Percentiles rank a stretch among this genome's conserved stretches.
These are phyloP conservation scores for Lordiphosa fenestrarum DNA, from an alignment of 2,888 invertebrate genomes.

Conservation along the genomic window DNA sequence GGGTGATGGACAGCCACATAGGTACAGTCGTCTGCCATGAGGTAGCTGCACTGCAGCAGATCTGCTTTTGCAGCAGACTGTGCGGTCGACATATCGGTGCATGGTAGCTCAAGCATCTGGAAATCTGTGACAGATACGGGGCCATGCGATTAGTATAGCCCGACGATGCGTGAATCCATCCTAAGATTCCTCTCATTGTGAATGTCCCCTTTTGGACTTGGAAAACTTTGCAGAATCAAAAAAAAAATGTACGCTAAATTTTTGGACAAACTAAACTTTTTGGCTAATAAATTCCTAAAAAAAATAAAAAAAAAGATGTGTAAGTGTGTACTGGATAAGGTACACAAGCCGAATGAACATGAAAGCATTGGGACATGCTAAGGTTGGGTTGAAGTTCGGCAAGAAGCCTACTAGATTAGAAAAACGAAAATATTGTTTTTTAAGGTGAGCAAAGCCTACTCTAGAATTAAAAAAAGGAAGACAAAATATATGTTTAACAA, in stretches of 20 bases:
- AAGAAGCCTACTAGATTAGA: neutral
- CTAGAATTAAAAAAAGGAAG: too few species aligned
- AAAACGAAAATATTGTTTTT: neutral
- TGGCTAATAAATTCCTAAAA: neutral
- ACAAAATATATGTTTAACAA: too few species aligned
- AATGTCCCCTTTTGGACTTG: neutral
- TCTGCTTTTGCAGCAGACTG: constrained; percentile 32
- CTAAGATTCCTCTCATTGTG: constrained; percentile 22
- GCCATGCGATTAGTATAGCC: constrained; percentile 25
- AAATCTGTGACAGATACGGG: constrained; percentile 55
- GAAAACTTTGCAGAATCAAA: neutral
- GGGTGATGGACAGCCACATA: constrained; percentile 7
- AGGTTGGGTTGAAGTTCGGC: neutral
- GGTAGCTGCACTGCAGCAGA: constrained; percentile 11
- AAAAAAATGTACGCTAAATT: neutral
- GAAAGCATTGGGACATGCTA: neutral
- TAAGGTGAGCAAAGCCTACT: too few species aligned
- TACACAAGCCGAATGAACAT: constrained; percentile 5
- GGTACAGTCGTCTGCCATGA: constrained; percentile 9
- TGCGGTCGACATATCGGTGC: constrained; percentile 46
- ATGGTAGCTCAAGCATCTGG: constrained; percentile 55
- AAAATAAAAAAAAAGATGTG: neutral
- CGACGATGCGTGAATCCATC: neutral
- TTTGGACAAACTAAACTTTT: neutral
- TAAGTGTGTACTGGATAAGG: constrained; percentile 1